Evolutionary conservation across 2,888 invertebrate genomes (phyloP), one percentile per base, ranked within the genome.

Genomic region (Drosophila melanosoma): DNA sequence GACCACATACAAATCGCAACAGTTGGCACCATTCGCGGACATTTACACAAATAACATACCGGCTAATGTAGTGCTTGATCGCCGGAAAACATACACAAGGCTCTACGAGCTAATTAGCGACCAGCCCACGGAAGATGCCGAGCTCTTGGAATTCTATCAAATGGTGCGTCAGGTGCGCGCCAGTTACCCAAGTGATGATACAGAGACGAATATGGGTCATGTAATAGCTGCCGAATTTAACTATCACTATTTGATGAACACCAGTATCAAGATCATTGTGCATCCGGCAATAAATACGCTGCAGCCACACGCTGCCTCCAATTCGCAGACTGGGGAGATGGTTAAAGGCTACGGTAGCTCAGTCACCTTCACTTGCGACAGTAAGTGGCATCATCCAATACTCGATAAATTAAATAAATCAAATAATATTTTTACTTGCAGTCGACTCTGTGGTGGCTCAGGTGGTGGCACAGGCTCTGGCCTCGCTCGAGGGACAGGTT

Each of bases 331-430:
- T n/a, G 80, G 83, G 68, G 92, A 92, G 0, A 90, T 91, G 56
- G 85, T 93, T 40, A 92, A 93, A 17, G 93, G 93, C 3, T 93
- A 93, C 75, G 93, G 93, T 8, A 94, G 95, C 92, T 97, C 98
- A 10, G 95, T 98, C 83, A 95, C 95, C 15, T 99, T 99, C 93
- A 98, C 98, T 42, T 98, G 98, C 91, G 98, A 98, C 93, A 97
- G 98, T 98, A 94, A 87, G 90, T 83, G 7, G 0, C 8, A 26
- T 3, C 6, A 11, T 23, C 15, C 2, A 23, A 15, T 11, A 8
- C 0, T 5, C 17, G 3, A 36, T 40, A 12, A 3, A 11, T 71
- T 17, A 1, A 0, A 20, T 1, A 52, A 56, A 53, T 52, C 8
- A 23, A 4, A 29, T 42, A 1, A 1, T 2, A 1, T 35, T 2